Evolutionary conservation across 2,797 vertebrate genomes (phyloP), one percentile per base, ranked within the genome.

Genomic region (Helicolenus hilgendorfi): DNA sequence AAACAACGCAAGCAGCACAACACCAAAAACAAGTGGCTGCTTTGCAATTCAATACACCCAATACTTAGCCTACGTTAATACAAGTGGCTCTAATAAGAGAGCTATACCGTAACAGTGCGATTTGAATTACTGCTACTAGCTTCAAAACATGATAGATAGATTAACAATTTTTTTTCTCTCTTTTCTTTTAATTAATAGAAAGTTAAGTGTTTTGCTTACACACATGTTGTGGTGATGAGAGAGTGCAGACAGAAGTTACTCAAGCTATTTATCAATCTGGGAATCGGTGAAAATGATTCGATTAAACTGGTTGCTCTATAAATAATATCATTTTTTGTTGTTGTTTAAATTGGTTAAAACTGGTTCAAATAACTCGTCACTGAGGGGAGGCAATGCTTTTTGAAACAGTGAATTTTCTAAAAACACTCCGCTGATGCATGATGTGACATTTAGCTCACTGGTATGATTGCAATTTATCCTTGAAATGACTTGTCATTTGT

Each of bases 1-100:
- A 84, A 84, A 92, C 84, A 91, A 88, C 35, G 5, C 58, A 49
- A 86, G 71, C 31, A 59, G 60, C 80, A 78, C 79, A 79, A 86
- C 83, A 79, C 64, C 81, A 81, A 87, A 45, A 79, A 36, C 36
- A 9, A 84, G 62, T 60, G 79, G 74, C 81, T 84, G 83, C 58
- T 83, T 83, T 83, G 83, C 71, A 79, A 68, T 70, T 64, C 80
- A 68, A 92, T n/a, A 89, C 83, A 68, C 11, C 77, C 82, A 86
- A 77, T 65, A 72, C 64, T 55, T 18, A 62, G 53, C 56, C 59
- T 58, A n/a, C 59, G 63, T 62, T 41, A 29, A 72, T 31, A 45
- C 38, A 78, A 71, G 70, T 72, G 53, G 55, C 22, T 29, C 72
- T 22, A 53, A 31, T 67, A 38, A 64, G n/a, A 58, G 36, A 65